Conservation (phyloP, 2,888 invertebrate species). For the Trissonchulus sp. region DNA sequence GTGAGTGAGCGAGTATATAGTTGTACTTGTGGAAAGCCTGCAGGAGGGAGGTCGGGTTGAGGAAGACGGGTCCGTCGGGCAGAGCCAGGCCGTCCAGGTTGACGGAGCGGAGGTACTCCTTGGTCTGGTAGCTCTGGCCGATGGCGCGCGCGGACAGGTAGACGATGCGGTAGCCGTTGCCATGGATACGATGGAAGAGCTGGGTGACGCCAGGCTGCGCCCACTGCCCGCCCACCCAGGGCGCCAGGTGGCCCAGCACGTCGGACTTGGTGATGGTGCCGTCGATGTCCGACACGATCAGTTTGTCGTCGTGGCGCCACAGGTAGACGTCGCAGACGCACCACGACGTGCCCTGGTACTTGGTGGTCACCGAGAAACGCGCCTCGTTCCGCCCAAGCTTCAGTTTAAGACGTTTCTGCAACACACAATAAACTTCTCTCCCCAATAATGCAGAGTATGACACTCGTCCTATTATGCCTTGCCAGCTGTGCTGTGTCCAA, state of each 20-base stretch:
- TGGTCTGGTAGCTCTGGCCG: slow-evolving; percentile 73
- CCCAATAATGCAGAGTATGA: too few relatives aligned
- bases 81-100: slow-evolving; percentile 84
- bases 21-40: slow-evolving; percentile 81
- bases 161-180: slow-evolving; percentile 91
- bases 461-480: too few relatives aligned
- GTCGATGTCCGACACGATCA: slow-evolving; percentile 98
- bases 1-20: too few relatives aligned
- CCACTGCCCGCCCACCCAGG: slow-evolving; percentile 90
- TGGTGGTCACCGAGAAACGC: slow-evolving; percentile 95
- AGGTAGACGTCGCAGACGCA: slow-evolving; percentile 95
- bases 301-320: slow-evolving; percentile 92
- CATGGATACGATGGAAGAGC: slow-evolving; percentile 89
- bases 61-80: slow-evolving; percentile 89
- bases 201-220: slow-evolving; percentile 97
- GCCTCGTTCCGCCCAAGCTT: slow-evolving; percentile 85
- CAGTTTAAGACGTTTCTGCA: slow-evolving; percentile 73
- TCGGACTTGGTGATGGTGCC: slow-evolving; percentile 99
- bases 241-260: slow-evolving; percentile 93
- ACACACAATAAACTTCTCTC: slow-evolving; percentile 36
- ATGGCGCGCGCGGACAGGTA: slow-evolving; percentile 96
- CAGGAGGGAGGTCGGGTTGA: slow-evolving; percentile 93
- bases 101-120: slow-evolving; percentile 88
- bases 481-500: too few relatives aligned
- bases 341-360: slow-evolving; percentile 93